Evolutionary conservation across 92 coral and sea anemone genomes (phyloP).

Genomic region (Micromussa lordhowensis): DNA sequence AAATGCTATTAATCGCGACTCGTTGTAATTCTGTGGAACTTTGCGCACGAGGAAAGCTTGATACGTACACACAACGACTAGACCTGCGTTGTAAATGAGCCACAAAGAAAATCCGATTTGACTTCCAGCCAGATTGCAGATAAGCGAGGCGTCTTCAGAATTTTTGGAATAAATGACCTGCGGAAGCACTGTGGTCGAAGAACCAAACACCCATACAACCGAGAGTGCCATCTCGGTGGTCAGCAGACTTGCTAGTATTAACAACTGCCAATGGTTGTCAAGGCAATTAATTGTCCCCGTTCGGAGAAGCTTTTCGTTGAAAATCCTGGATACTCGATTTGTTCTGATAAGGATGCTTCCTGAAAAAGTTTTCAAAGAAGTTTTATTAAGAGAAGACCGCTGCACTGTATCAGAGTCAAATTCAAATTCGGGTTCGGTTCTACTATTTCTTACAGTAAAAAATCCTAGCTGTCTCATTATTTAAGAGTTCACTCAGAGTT

Average conservation of each 20-base stretch:
- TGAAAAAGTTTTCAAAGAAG: constrained; percentile 2
- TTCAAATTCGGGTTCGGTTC: too few species aligned
- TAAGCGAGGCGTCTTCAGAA: constrained; percentile 60
- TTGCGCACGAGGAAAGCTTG: constrained; percentile 88
- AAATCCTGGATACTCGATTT: constrained; percentile 83
- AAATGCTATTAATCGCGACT: constrained; percentile 83
- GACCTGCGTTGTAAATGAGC: constrained; percentile 83
- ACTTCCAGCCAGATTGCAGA: constrained; percentile 67
- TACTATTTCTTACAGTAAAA: too few species aligned
- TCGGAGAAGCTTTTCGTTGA: constrained; percentile 79
- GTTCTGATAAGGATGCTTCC: constrained; percentile 81
- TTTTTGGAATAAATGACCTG: constrained; percentile 51
- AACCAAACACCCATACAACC: constrained; percentile 68
- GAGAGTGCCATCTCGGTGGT: constrained; percentile 58
- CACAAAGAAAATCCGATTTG: constrained; percentile 70
- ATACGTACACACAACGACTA: constrained; percentile 81
- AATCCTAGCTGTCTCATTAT: too few species aligned
- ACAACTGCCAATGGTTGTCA: constrained; percentile 74
- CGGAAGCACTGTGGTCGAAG: constrained; percentile 39
- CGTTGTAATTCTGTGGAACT: constrained; percentile 90
- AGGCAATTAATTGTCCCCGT: constrained; percentile 72
- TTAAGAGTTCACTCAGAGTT: too few species aligned
- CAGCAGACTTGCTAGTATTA: constrained; percentile 65
- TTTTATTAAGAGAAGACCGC: too few species aligned
- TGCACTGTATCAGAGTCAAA: too few species aligned